phyloP scores from a whole-genome alignment of 2,797 vertebrate genomes.

The Pseudocheirus occidentalis region DNA sequence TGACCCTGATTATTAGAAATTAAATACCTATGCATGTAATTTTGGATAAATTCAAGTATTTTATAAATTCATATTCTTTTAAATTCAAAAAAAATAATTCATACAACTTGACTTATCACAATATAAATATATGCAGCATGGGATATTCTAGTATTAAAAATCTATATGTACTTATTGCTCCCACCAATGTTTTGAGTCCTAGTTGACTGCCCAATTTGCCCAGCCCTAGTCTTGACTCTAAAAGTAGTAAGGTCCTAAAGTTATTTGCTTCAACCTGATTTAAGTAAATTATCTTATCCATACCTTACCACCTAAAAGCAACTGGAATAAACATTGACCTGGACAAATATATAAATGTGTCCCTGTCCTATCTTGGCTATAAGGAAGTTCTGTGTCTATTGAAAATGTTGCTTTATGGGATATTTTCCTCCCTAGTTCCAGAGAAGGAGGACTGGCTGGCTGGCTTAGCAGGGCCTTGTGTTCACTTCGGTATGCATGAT shows the following conservation, averaged over 20 bases:
- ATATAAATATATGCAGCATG: background rate
- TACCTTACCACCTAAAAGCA: background rate
- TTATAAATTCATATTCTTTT: too few relatives aligned
- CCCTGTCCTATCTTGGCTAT: background rate
- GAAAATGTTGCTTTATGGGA: conserved; percentile 31
- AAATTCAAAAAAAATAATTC: too few relatives aligned
- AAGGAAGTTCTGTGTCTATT: background rate
- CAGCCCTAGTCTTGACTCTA: background rate
- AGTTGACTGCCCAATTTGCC: background rate
- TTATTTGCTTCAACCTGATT: background rate
- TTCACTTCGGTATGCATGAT: conserved; percentile 69
- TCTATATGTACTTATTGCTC: background rate
- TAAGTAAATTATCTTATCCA: background rate
- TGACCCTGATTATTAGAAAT: too few relatives aligned
- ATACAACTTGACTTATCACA: background rate
- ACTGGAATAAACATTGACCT: background rate
- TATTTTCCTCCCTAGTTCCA: conserved; percentile 27
- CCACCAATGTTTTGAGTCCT: background rate
- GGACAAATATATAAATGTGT: background rate
- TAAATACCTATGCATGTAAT: too few relatives aligned
- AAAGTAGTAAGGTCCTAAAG: background rate
- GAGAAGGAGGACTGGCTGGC: background rate
- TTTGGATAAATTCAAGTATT: too few relatives aligned
- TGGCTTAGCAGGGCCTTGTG: conserved; percentile 40
- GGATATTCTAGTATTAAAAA: background rate